phyloP scores from a whole-genome alignment of 1,140 invertebrate species.

The Hylaeus volcanicus region DNA sequence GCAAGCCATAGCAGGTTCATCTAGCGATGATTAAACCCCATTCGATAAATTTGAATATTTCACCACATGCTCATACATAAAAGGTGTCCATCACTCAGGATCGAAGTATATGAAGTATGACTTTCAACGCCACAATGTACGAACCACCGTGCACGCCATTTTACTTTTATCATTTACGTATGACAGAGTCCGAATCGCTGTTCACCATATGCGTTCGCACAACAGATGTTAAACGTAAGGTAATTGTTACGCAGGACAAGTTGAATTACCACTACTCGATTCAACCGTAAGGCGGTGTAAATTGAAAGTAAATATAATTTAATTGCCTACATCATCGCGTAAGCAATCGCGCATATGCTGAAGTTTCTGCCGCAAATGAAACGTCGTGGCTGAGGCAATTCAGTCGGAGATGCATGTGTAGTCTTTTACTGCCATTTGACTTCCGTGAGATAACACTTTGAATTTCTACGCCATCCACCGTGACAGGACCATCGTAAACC shows the following conservation, averaged over 20 bases:
- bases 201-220: constrained; percentile 15
- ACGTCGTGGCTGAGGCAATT: background rate
- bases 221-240: constrained; percentile 22
- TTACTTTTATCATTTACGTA: constrained; percentile 35
- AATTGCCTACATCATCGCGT: constrained; percentile 31
- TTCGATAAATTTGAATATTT: no score
- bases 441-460: background rate
- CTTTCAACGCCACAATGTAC: no score
- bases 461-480: no score
- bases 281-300: constrained; percentile 25
- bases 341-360: background rate
- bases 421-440: background rate
- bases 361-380: background rate
- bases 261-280: constrained; percentile 5
- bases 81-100: no score
- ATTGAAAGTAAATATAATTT: constrained; percentile 46
- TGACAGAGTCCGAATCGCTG: constrained; percentile 15
- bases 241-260: constrained; percentile 25
- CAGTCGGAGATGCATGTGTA: background rate
- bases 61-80: no score
- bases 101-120: no score
- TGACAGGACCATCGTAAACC: no score
- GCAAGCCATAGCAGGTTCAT: no score
- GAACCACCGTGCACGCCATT: background rate
- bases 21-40: no score